Evolutionary conservation across 1,140 invertebrate species (phyloP), one percentile per base, ranked within the genome.

Genomic region (Wasmannia auropunctata): DNA sequence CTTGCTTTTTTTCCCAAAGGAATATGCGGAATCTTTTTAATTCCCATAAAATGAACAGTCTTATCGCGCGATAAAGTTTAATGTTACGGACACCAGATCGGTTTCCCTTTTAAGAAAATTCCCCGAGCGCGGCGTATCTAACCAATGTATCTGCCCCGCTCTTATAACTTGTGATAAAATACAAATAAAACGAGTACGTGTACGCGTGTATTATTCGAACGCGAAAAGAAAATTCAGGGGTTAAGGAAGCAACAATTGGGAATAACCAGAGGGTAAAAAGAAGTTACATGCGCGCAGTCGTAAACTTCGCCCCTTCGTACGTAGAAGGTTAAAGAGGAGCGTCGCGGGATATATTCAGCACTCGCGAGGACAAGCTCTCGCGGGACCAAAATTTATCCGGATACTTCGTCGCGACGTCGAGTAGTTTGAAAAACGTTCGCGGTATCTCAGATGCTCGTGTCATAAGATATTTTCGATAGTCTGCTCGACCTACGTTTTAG

Each of bases 131-230:
- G 31, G 3, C 3, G 28, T 72, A 43, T 70, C 67, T 72, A 72
- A 46, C 49, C 49, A 19, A 40, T n/a, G 0, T 43, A 67, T 40
- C 34, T 58, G 28, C 7, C 25, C 14, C n/a, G n/a, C 31, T 83
- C 51, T 60, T 83, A 81, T 60, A 74, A 83, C 40, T 74, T 34
- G n/a, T 83, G n/a, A 46, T 74, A 74, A 74, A 74, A 74, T 46
- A 60, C 67, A 83, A 28, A 14, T 83, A 22, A 46, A 72, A 74
- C 34, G 77, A 70, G 62, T 25, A 60, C 10, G 25, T 14, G 11
- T 60, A 83, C 51, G 51, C 19, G 37, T 51, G 54, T 72, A 58
- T 74, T 72, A 83, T 60, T 74, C 25, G 25, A 8, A 11, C 11
- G 14, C 22, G 34, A 34, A 28, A 46, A 43, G 51, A 74, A 46